Evolutionary conservation across 2,888 invertebrate species (phyloP).

Genomic region (Ectropis crepuscularia): DNA sequence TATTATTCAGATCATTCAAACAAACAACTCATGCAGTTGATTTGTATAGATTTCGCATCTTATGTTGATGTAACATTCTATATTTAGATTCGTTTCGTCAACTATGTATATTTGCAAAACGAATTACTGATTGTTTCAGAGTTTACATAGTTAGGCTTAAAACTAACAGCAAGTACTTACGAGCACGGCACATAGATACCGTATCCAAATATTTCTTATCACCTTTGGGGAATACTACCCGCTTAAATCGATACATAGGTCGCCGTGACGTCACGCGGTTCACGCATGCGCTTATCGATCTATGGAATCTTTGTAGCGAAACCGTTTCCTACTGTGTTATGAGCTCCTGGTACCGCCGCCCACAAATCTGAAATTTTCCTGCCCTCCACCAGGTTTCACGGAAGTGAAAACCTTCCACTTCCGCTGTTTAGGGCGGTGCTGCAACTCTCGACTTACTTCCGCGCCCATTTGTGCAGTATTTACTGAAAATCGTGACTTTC

Average conservation of each 20-base stretch:
- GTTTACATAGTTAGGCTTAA: neutral
- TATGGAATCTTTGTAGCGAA: slow-evolving; percentile 13
- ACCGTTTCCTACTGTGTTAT: slow-evolving; percentile 49
- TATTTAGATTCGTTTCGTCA: slow-evolving; percentile 6
- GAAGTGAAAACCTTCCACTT: slow-evolving; percentile 67
- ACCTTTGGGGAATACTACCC: slow-evolving; percentile 24
- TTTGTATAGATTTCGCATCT: neutral
- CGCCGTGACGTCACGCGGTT: slow-evolving; percentile 6
- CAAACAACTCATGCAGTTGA: too few species aligned
- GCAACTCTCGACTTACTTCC: slow-evolving; percentile 37
- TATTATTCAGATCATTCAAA: too few species aligned
- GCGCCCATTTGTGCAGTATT: neutral
- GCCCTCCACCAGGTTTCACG: slow-evolving; percentile 76
- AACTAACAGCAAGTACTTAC: neutral
- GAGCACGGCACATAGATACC: slow-evolving; percentile 16
- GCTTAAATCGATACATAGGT: slow-evolving; percentile 57
- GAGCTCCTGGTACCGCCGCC: slow-evolving; percentile 74
- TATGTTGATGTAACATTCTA: neutral
- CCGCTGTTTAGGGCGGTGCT: slow-evolving; percentile 70
- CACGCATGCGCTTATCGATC: slow-evolving; percentile 62
- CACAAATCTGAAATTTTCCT: slow-evolving; percentile 81
- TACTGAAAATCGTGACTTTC: slow-evolving; percentile 17
- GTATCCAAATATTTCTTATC: slow-evolving; percentile 21
- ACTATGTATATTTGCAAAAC: slow-evolving; percentile 3
- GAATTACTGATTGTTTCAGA: neutral